Percentiles rank a stretch among this genome's conserved stretches.
phyloP scores from a whole-genome alignment of 2,797 vertebrate genomes.

The Harpagifer antarcticus region DNA sequence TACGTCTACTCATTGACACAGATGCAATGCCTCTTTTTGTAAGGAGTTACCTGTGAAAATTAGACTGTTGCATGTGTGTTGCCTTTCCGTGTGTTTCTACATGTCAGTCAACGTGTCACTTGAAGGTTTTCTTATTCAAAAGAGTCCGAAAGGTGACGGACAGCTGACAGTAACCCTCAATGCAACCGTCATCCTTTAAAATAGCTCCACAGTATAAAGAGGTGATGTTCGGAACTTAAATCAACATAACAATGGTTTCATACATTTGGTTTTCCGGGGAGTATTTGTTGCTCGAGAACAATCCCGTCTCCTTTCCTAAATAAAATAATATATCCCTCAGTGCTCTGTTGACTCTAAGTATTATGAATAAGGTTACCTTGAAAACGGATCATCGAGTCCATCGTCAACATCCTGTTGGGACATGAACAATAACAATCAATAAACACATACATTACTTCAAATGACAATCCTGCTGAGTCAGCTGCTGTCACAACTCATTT shows the following conservation, averaged over 20 bases:
- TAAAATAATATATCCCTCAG: background rate
- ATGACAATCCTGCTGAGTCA: slow-evolving; percentile 30
- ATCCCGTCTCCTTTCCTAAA: background rate
- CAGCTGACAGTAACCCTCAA: slow-evolving; percentile 28
- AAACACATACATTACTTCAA: slow-evolving; percentile 6
- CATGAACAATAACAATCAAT: slow-evolving; percentile 53
- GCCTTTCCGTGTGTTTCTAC: slow-evolving; percentile 1
- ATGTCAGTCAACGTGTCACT: slow-evolving; percentile 36
- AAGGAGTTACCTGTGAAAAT: background rate
- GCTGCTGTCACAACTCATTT: slow-evolving; percentile 18
- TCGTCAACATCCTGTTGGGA: slow-evolving; percentile 87
- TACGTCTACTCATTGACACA: background rate
- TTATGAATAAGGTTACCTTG: slow-evolving; percentile 83
- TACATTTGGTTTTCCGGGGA: background rate
- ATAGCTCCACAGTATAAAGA: background rate
- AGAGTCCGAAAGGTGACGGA: slow-evolving; percentile 13
- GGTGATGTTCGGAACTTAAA: background rate
- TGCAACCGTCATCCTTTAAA: slow-evolving; percentile 9
- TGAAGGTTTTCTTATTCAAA: slow-evolving; percentile 5
- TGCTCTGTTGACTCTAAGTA: background rate
- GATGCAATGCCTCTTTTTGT: background rate
- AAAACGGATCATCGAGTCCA: slow-evolving; percentile 84
- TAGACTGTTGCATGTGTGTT: background rate
- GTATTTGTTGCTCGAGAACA: background rate
- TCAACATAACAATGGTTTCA: background rate